A percentile compares a stretch with the other conserved stretches of the same genome.
phyloP scores from a whole-genome alignment of 1,140 invertebrate species.

The Drosophila fuyamai region DNA sequence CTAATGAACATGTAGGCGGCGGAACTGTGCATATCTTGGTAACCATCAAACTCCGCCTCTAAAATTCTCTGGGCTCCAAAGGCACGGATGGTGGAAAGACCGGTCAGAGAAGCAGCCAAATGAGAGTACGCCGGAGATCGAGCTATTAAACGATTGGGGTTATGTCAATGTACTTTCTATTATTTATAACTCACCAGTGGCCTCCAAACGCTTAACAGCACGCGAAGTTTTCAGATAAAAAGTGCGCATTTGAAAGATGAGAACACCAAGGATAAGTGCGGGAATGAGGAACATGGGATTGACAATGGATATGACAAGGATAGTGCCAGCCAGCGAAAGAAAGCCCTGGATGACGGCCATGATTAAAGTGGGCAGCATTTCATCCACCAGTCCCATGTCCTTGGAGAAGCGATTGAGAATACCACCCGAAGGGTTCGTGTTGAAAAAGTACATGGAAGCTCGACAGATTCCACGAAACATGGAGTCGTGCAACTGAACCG shows the following conservation, averaged over 20 bases:
- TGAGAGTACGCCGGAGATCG: conserved; percentile 94
- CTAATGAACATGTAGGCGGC: conserved; percentile 88
- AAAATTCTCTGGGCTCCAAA: conserved; percentile 92
- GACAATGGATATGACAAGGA: conserved; percentile 90
- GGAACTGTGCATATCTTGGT: conserved; percentile 90
- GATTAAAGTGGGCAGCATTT: conserved; percentile 91
- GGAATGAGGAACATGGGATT: conserved; percentile 92
- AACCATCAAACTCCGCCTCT: conserved; percentile 91
- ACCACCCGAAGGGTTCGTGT: conserved; percentile 88
- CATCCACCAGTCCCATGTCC: conserved; percentile 94
- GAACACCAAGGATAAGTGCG: conserved; percentile 88
- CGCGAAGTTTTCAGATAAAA: conserved; percentile 93
- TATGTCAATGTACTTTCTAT: neutral
- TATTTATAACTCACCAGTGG: conserved; percentile 89
- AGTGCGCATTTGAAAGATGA: conserved; percentile 91
- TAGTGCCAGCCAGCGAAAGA: conserved; percentile 90
- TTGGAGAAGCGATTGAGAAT: conserved; percentile 90
- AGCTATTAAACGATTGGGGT: conserved; percentile 84
- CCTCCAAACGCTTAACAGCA: conserved; percentile 94
- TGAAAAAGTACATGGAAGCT: conserved; percentile 93
- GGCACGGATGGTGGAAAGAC: conserved; percentile 95
- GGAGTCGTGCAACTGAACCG: conserved; percentile 89
- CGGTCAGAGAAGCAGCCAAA: conserved; percentile 94
- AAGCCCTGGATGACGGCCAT: conserved; percentile 91
- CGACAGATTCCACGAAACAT: conserved; percentile 92